phyloP scores from a whole-genome alignment of 2,113 vertebrate species.

The Isurus oxyrinchus region DNA sequence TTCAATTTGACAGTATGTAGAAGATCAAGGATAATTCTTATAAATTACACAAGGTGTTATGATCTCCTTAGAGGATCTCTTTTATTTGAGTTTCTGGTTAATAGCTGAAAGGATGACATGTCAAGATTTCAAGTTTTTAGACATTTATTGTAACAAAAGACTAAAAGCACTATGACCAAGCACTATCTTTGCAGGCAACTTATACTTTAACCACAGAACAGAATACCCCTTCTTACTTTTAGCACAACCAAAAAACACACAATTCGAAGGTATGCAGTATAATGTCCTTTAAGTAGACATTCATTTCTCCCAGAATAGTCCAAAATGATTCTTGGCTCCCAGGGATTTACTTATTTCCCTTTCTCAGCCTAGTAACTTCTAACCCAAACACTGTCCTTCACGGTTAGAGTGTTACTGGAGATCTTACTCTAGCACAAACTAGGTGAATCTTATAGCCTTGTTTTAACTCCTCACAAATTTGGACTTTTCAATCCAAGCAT shows the following conservation, averaged over 20 bases:
- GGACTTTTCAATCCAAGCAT: neutral
- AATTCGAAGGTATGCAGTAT: neutral
- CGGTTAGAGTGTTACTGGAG: neutral
- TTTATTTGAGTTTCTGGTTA: neutral
- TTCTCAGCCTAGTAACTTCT: neutral
- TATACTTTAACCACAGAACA: neutral
- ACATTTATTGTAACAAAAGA: neutral
- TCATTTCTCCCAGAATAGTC: neutral
- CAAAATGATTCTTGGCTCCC: neutral
- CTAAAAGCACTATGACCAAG: neutral
- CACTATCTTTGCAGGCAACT: neutral
- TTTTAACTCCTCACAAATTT: neutral
- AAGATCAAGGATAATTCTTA: neutral
- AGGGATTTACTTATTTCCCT: neutral
- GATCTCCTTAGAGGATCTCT: neutral
- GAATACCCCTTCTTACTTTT: neutral
- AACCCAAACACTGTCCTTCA: neutral
- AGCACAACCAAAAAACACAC: neutral
- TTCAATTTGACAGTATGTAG: neutral
- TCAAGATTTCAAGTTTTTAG: neutral
- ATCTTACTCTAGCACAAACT: neutral
- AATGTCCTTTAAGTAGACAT: neutral
- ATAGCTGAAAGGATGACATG: too few species aligned
- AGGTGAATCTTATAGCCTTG: neutral
- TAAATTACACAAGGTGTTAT: neutral